Evolutionary conservation across 2,113 vertebrate species (phyloP), one percentile per base, ranked within the genome.

Genomic region (Xenus cinereus): DNA sequence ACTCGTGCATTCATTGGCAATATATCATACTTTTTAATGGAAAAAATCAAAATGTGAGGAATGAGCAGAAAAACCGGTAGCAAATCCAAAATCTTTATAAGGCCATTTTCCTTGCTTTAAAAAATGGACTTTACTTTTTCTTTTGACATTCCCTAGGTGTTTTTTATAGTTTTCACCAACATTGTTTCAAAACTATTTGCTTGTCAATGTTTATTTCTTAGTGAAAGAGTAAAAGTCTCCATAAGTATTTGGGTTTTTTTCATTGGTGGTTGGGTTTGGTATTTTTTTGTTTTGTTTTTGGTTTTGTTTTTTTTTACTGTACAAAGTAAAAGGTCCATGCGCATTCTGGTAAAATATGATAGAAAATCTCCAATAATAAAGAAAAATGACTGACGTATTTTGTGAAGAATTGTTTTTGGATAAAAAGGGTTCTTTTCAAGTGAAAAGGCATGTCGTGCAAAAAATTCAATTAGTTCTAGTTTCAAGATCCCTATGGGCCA

Each of bases 381-480:
- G 28, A 78, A 87, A 91, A 91, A 85, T 84, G n/a, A 75, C 45
- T 78, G 93, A 66, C 3, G 30, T 33, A 80, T 85, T 91, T 95
- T 68, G 14, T 72, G 77, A 89, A 84, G 80, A 87, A 81, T 80
- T 95, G 78, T 33, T 95, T 97, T 96, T 75, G 53, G 62, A 48
- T 92, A 92, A 95, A 96, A 94, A 80, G 84, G 37, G 67, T 84
- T 92, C 85, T 96, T 96, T 96, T 94, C 93, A 90, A 97, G 87
- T 89, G 86, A 95, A 95, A 95, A 95, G 93, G 84, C 93, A 87
- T 96, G 93, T 90, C 6, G 87, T 97, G 93, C 94, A 94, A 96
- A 96, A 96, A 94, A 96, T 95, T 93, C 92, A 95, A 91, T 90
- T 96, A 93, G 91, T 91, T 96, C 92, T 95, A 95, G 96, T 97